A percentile compares a stretch with the other conserved stretches of the same genome.
Evolutionary conservation across 2,797 vertebrate species (phyloP).

Genomic region (Hippocampus kuda): DNA sequence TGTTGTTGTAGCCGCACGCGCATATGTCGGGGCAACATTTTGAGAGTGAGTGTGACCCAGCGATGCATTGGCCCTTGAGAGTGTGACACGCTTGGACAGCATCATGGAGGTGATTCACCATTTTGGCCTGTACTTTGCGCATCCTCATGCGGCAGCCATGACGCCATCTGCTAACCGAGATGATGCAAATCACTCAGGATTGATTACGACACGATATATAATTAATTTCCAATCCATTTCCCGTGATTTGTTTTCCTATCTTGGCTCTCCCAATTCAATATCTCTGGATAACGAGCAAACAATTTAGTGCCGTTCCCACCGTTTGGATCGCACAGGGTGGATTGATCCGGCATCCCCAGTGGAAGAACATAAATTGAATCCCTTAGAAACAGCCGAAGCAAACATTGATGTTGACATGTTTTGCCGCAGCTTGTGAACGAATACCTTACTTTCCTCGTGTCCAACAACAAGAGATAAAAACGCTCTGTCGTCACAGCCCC

Average conservation of each 20-base stretch:
- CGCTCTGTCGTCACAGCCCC: conserved; percentile 18
- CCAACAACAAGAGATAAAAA: conserved; percentile 29
- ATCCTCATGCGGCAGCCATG: conserved; percentile 33
- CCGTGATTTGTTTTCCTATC: conserved; percentile 15
- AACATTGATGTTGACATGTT: background rate
- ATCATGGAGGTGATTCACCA: conserved; percentile 35
- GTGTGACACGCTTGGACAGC: conserved; percentile 20
- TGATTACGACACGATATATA: background rate
- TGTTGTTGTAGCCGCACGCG: background rate
- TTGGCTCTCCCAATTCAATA: conserved; percentile 14
- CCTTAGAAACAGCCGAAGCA: background rate
- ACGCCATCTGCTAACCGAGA: conserved; percentile 33
- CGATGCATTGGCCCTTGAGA: conserved; percentile 26
- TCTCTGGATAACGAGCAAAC: background rate
- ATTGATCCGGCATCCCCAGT: background rate
- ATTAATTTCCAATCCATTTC: background rate
- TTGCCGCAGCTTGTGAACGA: background rate
- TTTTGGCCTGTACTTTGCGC: conserved; percentile 17
- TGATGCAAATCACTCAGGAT: conserved; percentile 9
- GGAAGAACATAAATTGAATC: background rate
- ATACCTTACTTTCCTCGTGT: background rate
- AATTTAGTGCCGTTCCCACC: background rate
- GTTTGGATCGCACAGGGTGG: background rate
- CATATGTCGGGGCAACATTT: conserved; percentile 20
- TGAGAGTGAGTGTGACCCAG: conserved; percentile 30